Conservation (phyloP, 92 coral and sea anemone genomes). For the Porites lobata region DNA sequence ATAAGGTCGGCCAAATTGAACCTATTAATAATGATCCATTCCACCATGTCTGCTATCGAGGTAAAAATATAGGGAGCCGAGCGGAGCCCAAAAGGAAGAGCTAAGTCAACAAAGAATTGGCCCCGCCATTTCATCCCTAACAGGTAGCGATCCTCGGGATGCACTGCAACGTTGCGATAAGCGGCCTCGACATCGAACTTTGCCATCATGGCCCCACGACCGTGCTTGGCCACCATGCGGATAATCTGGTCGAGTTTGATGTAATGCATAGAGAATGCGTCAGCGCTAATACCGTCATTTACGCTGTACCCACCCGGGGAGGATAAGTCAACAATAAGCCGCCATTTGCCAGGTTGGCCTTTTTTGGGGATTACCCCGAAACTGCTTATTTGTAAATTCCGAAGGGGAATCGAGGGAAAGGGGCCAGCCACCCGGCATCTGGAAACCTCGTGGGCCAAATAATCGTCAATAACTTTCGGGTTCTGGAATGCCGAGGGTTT, state of each 20-base stretch:
- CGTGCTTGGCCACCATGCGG: slow-evolving; percentile 28
- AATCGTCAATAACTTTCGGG: background rate
- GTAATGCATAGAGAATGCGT: slow-evolving; percentile 30
- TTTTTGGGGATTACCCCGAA: slow-evolving; percentile 49
- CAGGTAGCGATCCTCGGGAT: slow-evolving; percentile 44
- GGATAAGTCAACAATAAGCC: slow-evolving; percentile 51
- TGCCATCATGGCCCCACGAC: slow-evolving; percentile 56
- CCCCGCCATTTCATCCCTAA: slow-evolving; percentile 62
- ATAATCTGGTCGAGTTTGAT: slow-evolving; percentile 41
- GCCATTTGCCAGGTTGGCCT: slow-evolving; percentile 57
- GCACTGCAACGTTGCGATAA: slow-evolving; percentile 46
- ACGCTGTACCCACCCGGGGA: slow-evolving; percentile 36
- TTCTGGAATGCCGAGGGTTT: slow-evolving; percentile 19
- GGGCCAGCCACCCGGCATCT: slow-evolving; percentile 25
- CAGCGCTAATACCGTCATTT: slow-evolving; percentile 31
- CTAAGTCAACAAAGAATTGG: slow-evolving; percentile 48
- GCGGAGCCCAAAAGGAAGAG: slow-evolving; percentile 54
- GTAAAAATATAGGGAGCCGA: slow-evolving; percentile 71
- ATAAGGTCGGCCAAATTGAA: slow-evolving; percentile 21
- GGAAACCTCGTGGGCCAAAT: background rate
- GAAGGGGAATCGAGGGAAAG: background rate
- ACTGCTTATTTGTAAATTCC: slow-evolving; percentile 32
- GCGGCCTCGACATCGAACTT: too few relatives aligned
- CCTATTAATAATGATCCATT: slow-evolving; percentile 62
- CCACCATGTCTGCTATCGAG: slow-evolving; percentile 32